Evolutionary conservation across 2,113 vertebrate species (phyloP).

Genomic region (Cricetomys ansorgei): DNA sequence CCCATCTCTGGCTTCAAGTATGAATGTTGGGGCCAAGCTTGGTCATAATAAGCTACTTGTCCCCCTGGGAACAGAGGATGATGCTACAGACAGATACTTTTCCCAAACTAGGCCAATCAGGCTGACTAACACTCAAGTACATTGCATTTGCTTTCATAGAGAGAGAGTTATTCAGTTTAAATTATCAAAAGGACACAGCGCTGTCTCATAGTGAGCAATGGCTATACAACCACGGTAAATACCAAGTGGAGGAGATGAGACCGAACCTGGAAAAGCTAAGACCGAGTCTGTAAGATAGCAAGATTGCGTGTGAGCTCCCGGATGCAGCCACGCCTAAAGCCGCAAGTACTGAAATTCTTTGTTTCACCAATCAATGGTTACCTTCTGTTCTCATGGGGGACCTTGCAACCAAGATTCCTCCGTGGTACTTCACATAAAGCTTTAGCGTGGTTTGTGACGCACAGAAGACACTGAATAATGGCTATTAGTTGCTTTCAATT

Average conservation of each 20-base stretch:
- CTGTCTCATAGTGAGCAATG: neutral
- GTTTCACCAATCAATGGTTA: neutral
- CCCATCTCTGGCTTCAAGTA: neutral
- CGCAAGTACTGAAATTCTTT: neutral
- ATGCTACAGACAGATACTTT: neutral
- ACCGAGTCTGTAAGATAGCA: too few species aligned
- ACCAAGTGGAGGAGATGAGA: neutral
- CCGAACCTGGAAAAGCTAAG: neutral
- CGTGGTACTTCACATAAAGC: neutral
- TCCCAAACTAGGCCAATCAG: neutral
- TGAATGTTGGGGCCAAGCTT: neutral
- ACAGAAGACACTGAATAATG: neutral
- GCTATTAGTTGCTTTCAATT: neutral
- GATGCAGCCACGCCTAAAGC: neutral
- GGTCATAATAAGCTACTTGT: neutral
- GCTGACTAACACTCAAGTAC: neutral
- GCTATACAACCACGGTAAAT: neutral
- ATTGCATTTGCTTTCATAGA: neutral
- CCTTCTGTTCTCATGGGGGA: neutral
- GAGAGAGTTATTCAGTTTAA: neutral
- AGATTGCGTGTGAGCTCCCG: neutral
- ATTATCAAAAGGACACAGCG: neutral
- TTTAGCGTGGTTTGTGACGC: neutral
- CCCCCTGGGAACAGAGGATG: neutral
- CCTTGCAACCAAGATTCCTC: neutral